phyloP scores from a whole-genome alignment of 1,140 invertebrate genomes.

The Dendroctonus ponderosae region DNA sequence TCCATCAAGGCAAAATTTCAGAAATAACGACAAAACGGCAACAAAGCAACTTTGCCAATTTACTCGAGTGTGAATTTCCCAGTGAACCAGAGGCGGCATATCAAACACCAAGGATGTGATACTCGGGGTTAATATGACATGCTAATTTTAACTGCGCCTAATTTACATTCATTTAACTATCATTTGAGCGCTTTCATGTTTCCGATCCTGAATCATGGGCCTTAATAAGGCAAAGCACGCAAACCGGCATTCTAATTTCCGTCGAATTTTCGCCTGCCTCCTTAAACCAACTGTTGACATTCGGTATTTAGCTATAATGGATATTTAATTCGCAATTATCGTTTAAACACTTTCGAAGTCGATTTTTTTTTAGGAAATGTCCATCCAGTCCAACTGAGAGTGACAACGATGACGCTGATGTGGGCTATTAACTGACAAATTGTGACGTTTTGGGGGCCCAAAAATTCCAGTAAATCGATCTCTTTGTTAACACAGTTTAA shows the following conservation, averaged over 20 bases:
- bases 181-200: slow-evolving; percentile 36
- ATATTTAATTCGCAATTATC: too few relatives aligned
- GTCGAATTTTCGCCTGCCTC: slow-evolving; percentile 1
- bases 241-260: slow-evolving; percentile 15
- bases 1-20: too few relatives aligned
- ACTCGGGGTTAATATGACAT: slow-evolving; percentile 39
- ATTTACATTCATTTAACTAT: slow-evolving; percentile 42
- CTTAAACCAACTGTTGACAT: neutral
- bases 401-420: too few relatives aligned
- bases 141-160: slow-evolving; percentile 39
- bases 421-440: too few relatives aligned
- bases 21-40: slow-evolving; percentile 2
- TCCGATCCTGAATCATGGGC: slow-evolving; percentile 32
- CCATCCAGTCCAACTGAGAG: too few relatives aligned
- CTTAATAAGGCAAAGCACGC: slow-evolving; percentile 31
- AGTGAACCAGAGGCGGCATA: slow-evolving; percentile 29
- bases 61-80: slow-evolving; percentile 22
- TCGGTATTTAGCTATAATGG: too few relatives aligned
- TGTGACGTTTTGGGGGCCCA: too few relatives aligned
- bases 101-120: slow-evolving; percentile 36
- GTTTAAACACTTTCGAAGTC: too few relatives aligned
- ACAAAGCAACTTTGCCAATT: slow-evolving; percentile 25
- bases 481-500: too few relatives aligned
- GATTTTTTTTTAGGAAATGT: too few relatives aligned
- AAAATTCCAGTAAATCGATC: too few relatives aligned